Percentiles rank a stretch among this genome's conserved stretches.
Conservation (phyloP, 1,140 invertebrate genomes). For the Apocrypta bakeri region DNA sequence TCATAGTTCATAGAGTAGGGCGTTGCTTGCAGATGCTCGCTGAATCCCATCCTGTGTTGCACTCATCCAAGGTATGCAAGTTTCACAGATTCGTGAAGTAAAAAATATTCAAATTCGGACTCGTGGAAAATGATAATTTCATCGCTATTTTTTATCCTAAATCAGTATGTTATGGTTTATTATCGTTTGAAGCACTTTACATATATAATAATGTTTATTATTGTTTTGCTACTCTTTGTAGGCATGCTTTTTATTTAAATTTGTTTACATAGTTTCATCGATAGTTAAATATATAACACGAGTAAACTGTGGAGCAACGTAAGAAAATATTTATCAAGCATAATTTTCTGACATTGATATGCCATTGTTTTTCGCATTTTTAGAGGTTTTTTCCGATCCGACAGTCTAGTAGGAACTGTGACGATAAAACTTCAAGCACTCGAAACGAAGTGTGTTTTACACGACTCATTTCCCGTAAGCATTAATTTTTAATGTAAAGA, state of each 20-base stretch:
- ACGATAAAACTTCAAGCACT: constrained; percentile 89
- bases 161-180: constrained; percentile 33
- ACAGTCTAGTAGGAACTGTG: constrained; percentile 89
- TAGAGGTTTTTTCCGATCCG: constrained; percentile 92
- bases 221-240: constrained; percentile 11
- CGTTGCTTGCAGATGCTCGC: constrained; percentile 74
- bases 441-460: constrained; percentile 89
- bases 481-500: background rate
- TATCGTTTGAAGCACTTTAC: background rate
- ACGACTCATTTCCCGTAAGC: constrained; percentile 94
- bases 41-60: constrained; percentile 73
- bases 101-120: constrained; percentile 16
- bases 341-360: background rate
- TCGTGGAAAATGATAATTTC: constrained; percentile 33
- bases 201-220: background rate
- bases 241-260: constrained; percentile 2
- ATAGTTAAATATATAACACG: constrained; percentile 50
- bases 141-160: constrained; percentile 18
- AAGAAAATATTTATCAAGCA: background rate
- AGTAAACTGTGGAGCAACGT: constrained; percentile 65
- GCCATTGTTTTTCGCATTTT: constrained; percentile 71
- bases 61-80: constrained; percentile 72
- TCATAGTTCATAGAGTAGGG: constrained; percentile 70
- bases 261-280: constrained; percentile 38
- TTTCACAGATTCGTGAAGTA: constrained; percentile 51